These are phyloP conservation scores for Mohoua ochrocephala DNA, from an alignment of 2,113 vertebrate genomes.

Conservation along the genomic window DNA sequence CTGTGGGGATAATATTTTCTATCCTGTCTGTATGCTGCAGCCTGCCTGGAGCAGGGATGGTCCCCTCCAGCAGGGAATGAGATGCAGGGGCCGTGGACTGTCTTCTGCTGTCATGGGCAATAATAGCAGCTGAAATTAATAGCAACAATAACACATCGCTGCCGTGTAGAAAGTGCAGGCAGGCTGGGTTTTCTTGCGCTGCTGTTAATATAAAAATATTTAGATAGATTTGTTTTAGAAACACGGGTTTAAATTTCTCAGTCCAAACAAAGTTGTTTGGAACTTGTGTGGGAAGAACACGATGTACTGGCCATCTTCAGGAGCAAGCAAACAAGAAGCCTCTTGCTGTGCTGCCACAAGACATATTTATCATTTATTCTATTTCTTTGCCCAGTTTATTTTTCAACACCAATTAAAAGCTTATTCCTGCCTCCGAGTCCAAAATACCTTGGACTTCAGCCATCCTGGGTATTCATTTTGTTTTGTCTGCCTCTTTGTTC, in stretches of 20 bases:
- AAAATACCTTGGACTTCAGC: conserved; percentile 17
- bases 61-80: not conserved
- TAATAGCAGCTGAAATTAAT: not conserved
- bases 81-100: not conserved
- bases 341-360: conserved; percentile 11
- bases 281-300: not conserved
- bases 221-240: conserved; percentile 36
- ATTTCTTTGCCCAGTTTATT: conserved; percentile 24
- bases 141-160: not conserved
- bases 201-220: conserved; percentile 1
- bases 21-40: not conserved
- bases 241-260: not conserved
- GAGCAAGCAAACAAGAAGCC: not conserved
- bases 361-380: conserved; percentile 54
- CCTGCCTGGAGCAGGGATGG: not conserved
- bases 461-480: not conserved
- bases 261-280: not conserved
- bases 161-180: not conserved
- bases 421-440: not conserved
- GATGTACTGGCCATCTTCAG: not conserved
- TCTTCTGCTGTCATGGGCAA: not conserved
- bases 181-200: not conserved
- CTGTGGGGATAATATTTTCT: not conserved
- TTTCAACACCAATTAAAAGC: conserved; percentile 35
- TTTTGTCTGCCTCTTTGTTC: not conserved